These are phyloP conservation scores for Pipistrellus nathusii DNA, from an alignment of 2,797 vertebrate species.

Conservation along the genomic window DNA sequence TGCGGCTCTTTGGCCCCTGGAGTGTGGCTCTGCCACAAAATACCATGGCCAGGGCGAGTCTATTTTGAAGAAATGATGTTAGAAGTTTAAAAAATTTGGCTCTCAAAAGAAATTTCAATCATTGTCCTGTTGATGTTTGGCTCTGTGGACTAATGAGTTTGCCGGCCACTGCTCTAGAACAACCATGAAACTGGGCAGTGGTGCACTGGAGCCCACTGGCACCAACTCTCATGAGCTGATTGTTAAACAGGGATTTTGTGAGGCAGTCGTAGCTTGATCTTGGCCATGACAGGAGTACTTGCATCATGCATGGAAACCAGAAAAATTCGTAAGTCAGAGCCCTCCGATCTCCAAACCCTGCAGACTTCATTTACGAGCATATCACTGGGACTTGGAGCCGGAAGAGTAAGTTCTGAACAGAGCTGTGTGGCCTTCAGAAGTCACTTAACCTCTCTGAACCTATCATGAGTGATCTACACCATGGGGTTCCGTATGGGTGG, in stretches of 20 bases:
- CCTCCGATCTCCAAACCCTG: background rate
- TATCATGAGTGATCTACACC: background rate
- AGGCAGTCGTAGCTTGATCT: background rate
- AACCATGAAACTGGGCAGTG: fast-evolving
- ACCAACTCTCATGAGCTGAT: background rate
- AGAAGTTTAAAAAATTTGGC: too few species aligned
- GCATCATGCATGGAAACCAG: background rate
- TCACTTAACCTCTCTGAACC: background rate
- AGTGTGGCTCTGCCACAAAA: too few species aligned
- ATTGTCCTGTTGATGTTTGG: too few species aligned
- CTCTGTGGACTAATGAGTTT: too few species aligned
- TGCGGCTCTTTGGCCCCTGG: too few species aligned
- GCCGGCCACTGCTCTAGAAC: fast-evolving
- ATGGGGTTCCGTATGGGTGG: background rate
- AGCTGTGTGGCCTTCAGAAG: background rate
- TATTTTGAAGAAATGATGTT: too few species aligned
- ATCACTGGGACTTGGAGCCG: background rate
- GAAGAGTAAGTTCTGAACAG: background rate
- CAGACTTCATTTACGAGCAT: background rate
- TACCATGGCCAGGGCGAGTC: too few species aligned
- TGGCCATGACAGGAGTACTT: background rate
- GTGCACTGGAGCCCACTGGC: fast-evolving
- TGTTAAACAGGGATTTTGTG: too few species aligned
- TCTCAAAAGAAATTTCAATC: too few species aligned
- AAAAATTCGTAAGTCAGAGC: background rate